Percentiles rank a stretch among this genome's conserved stretches.
Evolutionary conservation across 2,797 vertebrate species (phyloP).

Genomic region (Coregonus sp.): DNA sequence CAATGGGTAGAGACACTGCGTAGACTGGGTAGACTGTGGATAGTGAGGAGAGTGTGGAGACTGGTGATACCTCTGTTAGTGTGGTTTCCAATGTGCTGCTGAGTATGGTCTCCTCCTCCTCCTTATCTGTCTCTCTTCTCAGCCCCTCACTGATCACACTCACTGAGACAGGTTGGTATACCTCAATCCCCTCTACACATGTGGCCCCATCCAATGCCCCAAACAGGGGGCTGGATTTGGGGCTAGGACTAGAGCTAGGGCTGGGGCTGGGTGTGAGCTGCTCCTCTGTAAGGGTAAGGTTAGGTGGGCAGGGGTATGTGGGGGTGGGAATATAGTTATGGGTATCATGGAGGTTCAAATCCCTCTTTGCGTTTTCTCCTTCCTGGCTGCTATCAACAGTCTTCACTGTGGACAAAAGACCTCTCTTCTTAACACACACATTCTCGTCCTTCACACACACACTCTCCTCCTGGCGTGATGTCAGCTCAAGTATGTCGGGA

Average conservation of each 20-base stretch:
- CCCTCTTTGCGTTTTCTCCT: not conserved
- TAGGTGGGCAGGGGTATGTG: not conserved
- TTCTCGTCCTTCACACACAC: not conserved
- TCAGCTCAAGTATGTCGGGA: slow-evolving; percentile 4
- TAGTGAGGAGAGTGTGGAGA: slow-evolving; percentile 7
- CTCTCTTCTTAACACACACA: not conserved
- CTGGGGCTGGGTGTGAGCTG: not conserved
- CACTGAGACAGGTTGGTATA: slow-evolving; percentile 11
- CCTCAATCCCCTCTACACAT: slow-evolving; percentile 10
- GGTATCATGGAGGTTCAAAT: not conserved
- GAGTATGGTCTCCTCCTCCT: not conserved
- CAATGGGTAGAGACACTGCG: not conserved
- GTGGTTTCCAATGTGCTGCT: slow-evolving; percentile 11
- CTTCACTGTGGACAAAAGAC: slow-evolving; percentile 53
- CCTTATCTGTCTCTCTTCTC: not conserved
- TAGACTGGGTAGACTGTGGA: not conserved
- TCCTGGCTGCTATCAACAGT: slow-evolving; percentile 30
- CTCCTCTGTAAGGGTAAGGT: not conserved
- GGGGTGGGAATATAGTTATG: not conserved
- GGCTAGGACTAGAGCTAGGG: slow-evolving; percentile 20
- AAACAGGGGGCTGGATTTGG: not conserved
- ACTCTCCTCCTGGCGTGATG: not conserved
- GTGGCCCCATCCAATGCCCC: not conserved
- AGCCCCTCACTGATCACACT: not conserved
- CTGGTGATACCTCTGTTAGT: slow-evolving; percentile 27